Conservation (phyloP, 2,113 vertebrate genomes). For the Actenoides lindsayi region DNA sequence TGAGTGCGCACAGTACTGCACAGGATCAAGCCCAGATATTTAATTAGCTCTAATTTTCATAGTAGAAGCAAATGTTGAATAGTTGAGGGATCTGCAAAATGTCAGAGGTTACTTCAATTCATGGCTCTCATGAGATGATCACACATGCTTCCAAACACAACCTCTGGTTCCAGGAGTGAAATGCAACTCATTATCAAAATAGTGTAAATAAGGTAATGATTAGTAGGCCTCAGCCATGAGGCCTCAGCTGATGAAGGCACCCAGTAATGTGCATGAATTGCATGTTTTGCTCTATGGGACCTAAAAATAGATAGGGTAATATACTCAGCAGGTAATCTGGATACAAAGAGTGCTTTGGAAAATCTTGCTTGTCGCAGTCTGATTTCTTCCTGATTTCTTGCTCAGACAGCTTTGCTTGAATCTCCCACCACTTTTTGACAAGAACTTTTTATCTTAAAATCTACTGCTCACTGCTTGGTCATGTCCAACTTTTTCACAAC, state of each 20-base stretch:
- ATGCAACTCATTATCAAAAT: conserved; percentile 11
- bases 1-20: background rate
- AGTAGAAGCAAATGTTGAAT: conserved; percentile 18
- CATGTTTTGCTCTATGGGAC: background rate
- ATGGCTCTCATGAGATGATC: background rate
- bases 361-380: background rate
- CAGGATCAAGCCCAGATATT: conserved; percentile 38
- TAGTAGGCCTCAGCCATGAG: background rate
- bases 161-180: background rate
- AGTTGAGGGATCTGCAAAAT: conserved; percentile 33
- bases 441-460: background rate
- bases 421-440: background rate
- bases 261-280: background rate
- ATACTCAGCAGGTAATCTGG: background rate
- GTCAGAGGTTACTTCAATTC: conserved; percentile 24
- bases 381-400: background rate
- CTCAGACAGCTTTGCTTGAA: background rate
- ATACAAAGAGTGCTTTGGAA: background rate
- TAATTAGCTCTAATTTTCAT: conserved; percentile 30
- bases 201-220: background rate
- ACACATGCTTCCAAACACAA: background rate
- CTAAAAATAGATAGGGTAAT: background rate
- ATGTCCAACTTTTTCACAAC: background rate
- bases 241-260: background rate
- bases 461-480: background rate